These are phyloP conservation scores for Cheilosia impressa DNA, from an alignment of 2,888 invertebrate species.

Conservation along the genomic window DNA sequence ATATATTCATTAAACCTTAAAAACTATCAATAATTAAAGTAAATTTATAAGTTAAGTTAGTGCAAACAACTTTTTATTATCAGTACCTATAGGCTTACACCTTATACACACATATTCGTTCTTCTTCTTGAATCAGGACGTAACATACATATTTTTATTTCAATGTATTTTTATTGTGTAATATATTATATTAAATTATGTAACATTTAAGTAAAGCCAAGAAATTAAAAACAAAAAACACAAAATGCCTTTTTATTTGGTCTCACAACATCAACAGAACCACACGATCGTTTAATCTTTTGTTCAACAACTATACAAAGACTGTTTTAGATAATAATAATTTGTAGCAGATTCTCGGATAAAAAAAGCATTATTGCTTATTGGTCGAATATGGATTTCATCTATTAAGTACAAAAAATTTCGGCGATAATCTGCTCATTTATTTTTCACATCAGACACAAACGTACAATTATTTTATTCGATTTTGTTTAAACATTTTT, in stretches of 20 bases:
- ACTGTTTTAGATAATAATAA: neutral
- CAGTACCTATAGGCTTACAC: conserved; percentile 26
- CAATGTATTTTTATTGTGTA: conserved; percentile 34
- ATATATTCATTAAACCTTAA: conserved; percentile 1
- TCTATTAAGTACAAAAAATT: neutral
- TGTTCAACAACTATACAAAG: conserved; percentile 2
- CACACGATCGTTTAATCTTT: conserved; percentile 27
- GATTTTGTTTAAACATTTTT: neutral
- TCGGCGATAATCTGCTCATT: neutral
- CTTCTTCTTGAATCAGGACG: conserved; percentile 6
- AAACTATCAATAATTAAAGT: conserved; percentile 27
- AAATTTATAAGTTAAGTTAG: conserved; percentile 44
- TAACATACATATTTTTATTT: conserved; percentile 33
- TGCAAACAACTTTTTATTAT: conserved; percentile 75
- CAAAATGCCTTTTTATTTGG: conserved; percentile 43
- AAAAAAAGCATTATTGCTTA: neutral
- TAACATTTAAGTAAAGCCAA: conserved; percentile 36
- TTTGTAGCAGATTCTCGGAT: neutral
- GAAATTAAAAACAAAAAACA: conserved; percentile 32
- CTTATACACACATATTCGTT: conserved; percentile 31
- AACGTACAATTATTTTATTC: neutral
- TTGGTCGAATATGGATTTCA: neutral
- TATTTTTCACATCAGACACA: neutral
- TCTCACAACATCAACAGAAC: conserved; percentile 32
- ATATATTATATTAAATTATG: conserved; percentile 33